These are phyloP conservation scores for Aplocera efformata DNA, from an alignment of 2,888 invertebrate genomes.

Conservation along the genomic window DNA sequence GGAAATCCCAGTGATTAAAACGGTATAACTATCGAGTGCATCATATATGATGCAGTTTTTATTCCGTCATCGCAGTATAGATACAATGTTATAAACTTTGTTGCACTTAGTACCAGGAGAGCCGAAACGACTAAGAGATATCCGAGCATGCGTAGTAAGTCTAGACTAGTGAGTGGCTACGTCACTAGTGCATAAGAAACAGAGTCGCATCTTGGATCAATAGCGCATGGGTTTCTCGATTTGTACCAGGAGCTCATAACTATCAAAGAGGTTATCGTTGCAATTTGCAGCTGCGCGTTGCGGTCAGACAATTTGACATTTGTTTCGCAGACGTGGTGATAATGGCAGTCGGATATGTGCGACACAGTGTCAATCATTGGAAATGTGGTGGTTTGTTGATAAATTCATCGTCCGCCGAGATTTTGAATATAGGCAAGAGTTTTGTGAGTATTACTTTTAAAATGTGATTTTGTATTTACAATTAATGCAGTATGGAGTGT, in stretches of 20 bases:
- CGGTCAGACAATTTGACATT: slow-evolving; percentile 10
- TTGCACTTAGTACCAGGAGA: slow-evolving; percentile 12
- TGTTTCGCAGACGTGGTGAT: not conserved
- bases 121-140: slow-evolving; percentile 5
- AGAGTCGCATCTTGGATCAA: slow-evolving; percentile 6
- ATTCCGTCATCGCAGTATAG: slow-evolving; percentile 5
- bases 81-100: slow-evolving; percentile 5
- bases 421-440: too few relatives aligned
- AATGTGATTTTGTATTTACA: too few relatives aligned
- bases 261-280: slow-evolving; percentile 18
- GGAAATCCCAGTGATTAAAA: too few relatives aligned
- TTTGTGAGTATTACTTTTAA: too few relatives aligned
- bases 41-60: not conserved
- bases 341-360: not conserved
- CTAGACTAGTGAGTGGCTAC: slow-evolving; percentile 14
- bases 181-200: slow-evolving; percentile 7
- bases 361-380: not conserved
- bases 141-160: slow-evolving; percentile 16
- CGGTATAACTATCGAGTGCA: too few relatives aligned
- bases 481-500: too few relatives aligned
- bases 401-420: too few relatives aligned
- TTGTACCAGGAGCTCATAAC: slow-evolving; percentile 34
- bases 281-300: slow-evolving; percentile 7
- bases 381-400: too few relatives aligned
- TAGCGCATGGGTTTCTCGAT: slow-evolving; percentile 32